Percentiles rank a stretch among this genome's conserved stretches.
These are phyloP conservation scores for Gasterosteus nipponicus DNA, from an alignment of 2,113 vertebrate species.

Conservation along the genomic window DNA sequence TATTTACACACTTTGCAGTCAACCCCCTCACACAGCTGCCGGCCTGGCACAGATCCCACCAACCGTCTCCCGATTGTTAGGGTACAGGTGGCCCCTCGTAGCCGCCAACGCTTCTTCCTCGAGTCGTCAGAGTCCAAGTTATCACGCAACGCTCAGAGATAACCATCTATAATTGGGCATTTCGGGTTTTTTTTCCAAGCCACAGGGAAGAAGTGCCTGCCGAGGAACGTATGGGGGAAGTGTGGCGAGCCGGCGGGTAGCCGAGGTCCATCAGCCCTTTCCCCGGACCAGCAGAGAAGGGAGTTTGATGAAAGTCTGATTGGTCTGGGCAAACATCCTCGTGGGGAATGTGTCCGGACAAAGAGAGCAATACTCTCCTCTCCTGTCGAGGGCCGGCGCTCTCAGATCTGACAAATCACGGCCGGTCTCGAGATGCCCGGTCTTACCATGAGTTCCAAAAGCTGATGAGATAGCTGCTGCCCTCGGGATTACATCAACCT, in stretches of 20 bases:
- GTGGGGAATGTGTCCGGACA: slow-evolving; percentile 59
- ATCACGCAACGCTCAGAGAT: slow-evolving; percentile 53
- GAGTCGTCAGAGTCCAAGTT: slow-evolving; percentile 36
- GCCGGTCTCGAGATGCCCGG: slow-evolving; percentile 43
- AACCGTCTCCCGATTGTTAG: slow-evolving; percentile 48
- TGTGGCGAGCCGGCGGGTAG: slow-evolving; percentile 15
- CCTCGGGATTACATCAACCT: slow-evolving; percentile 23
- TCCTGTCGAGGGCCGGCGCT: slow-evolving; percentile 58
- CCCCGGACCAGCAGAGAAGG: slow-evolving; percentile 43
- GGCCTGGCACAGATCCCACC: slow-evolving; percentile 18
- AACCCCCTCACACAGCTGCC: slow-evolving; percentile 21
- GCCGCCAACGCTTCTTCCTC: slow-evolving; percentile 25
- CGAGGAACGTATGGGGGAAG: slow-evolving; percentile 14
- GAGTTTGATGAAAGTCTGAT: slow-evolving; percentile 74
- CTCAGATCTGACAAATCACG: slow-evolving; percentile 60
- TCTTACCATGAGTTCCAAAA: slow-evolving; percentile 36
- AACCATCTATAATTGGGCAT: slow-evolving; percentile 63
- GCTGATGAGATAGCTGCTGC: slow-evolving; percentile 33
- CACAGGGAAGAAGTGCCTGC: slow-evolving; percentile 42
- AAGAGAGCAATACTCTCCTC: slow-evolving; percentile 58
- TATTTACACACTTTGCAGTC: slow-evolving; percentile 10
- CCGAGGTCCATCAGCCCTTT: slow-evolving; percentile 24
- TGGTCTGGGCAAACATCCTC: slow-evolving; percentile 74
- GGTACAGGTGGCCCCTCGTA: slow-evolving; percentile 12
- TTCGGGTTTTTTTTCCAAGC: slow-evolving; percentile 51